These are phyloP conservation scores for Oryctes rhinoceros DNA, from an alignment of 1,140 invertebrate species.

Conservation along the genomic window DNA sequence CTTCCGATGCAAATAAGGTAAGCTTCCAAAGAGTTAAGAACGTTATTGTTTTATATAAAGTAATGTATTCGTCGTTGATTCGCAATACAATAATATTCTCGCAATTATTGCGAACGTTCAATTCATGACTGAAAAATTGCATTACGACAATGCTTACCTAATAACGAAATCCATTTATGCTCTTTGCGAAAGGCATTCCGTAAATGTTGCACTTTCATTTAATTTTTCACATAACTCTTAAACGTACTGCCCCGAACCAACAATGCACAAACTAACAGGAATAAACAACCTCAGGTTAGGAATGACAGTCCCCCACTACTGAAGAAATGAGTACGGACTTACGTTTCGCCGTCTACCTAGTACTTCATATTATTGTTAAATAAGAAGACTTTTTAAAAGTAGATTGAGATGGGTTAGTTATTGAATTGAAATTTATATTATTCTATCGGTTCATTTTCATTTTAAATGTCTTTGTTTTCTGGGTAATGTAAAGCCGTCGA, in stretches of 20 bases:
- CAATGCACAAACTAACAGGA: background rate
- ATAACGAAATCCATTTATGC: slow-evolving; percentile 9
- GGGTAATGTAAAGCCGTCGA: too few species aligned
- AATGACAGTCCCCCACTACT: slow-evolving; percentile 24
- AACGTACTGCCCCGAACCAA: background rate
- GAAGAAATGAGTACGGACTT: background rate
- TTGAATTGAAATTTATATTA: background rate
- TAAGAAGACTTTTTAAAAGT: background rate
- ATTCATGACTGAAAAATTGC: background rate
- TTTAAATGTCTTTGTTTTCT: too few species aligned
- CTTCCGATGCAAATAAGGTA: too few species aligned
- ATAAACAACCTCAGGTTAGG: slow-evolving; percentile 1
- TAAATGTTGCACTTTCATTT: background rate
- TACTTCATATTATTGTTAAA: background rate
- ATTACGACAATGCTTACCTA: background rate
- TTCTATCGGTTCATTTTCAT: too few species aligned
- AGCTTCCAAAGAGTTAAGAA: too few species aligned
- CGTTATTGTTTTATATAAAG: too few species aligned
- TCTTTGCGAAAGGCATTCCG: background rate
- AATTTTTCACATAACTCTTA: background rate
- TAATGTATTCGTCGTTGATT: too few species aligned
- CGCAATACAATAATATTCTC: too few species aligned
- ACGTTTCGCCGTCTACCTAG: background rate
- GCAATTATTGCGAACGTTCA: background rate
- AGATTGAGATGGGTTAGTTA: background rate